Evolutionary conservation across 2,797 vertebrate species (phyloP).

Genomic region (Oreortyx pictus): DNA sequence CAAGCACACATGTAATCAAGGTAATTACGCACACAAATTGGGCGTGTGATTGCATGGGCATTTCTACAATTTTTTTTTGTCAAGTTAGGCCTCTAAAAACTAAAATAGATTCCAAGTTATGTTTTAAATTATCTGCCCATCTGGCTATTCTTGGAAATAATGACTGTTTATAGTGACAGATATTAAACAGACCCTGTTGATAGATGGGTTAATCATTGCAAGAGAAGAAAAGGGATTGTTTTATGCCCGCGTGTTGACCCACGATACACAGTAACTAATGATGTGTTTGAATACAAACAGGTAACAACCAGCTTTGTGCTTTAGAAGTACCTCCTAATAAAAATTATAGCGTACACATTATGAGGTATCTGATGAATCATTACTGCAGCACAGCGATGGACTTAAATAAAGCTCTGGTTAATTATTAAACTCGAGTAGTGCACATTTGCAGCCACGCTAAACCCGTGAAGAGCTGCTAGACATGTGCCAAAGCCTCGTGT

Average conservation of each 20-base stretch:
- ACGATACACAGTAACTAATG: neutral
- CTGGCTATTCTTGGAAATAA: neutral
- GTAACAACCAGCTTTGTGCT: neutral
- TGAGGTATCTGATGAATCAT: neutral
- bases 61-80: neutral
- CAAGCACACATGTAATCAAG: neutral
- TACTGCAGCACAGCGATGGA: neutral
- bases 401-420: neutral
- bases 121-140: slow-evolving; percentile 7
- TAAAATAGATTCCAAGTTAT: neutral
- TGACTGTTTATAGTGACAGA: neutral
- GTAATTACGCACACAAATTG: slow-evolving; percentile 45
- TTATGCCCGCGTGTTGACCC: neutral
- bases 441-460: accelerated
- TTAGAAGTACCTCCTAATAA: neutral
- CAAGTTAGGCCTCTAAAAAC: neutral
- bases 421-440: neutral
- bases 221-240: neutral
- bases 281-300: neutral
- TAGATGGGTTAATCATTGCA: slow-evolving; percentile 49
- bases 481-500: accelerated
- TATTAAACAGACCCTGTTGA: neutral
- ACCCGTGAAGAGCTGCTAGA: neutral
- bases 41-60: slow-evolving; percentile 60
- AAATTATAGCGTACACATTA: neutral